Conservation (phyloP, 2,797 vertebrate species). For the Balearica regulorum region DNA sequence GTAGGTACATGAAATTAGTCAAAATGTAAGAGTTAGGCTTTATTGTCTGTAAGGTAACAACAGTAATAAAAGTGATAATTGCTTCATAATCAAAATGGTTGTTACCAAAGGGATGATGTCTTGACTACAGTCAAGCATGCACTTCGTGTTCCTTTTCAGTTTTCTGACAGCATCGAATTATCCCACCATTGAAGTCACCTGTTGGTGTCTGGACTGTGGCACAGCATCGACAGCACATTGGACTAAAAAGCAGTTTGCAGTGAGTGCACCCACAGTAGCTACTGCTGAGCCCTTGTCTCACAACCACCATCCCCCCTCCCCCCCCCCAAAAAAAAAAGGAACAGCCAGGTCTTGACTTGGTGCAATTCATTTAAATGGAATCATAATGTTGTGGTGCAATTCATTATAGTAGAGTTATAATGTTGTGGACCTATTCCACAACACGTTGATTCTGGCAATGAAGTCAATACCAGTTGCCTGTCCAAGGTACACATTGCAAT, state of each 20-base stretch:
- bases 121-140: neutral
- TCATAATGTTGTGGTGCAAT: neutral
- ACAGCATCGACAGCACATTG: neutral
- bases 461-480: neutral
- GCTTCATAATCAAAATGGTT: neutral
- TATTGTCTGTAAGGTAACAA: neutral
- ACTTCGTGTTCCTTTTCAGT: neutral
- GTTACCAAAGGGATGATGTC: neutral
- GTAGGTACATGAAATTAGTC: neutral
- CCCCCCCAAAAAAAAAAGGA: neutral
- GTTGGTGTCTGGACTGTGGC: neutral
- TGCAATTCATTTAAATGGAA: neutral
- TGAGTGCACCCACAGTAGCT: neutral
- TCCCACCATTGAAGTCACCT: neutral
- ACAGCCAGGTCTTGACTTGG: neutral
- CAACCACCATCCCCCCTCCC: too few species aligned
- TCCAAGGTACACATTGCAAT: neutral
- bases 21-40: neutral
- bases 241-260: neutral
- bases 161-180: neutral
- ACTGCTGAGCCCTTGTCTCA: neutral
- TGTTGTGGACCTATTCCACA: neutral
- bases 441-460: neutral
- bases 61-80: neutral
- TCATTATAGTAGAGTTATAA: neutral